A percentile compares a stretch with the other conserved stretches of the same genome.
These are phyloP conservation scores for Chloebia gouldiae DNA, from an alignment of 2,113 vertebrate genomes.

Conservation along the genomic window DNA sequence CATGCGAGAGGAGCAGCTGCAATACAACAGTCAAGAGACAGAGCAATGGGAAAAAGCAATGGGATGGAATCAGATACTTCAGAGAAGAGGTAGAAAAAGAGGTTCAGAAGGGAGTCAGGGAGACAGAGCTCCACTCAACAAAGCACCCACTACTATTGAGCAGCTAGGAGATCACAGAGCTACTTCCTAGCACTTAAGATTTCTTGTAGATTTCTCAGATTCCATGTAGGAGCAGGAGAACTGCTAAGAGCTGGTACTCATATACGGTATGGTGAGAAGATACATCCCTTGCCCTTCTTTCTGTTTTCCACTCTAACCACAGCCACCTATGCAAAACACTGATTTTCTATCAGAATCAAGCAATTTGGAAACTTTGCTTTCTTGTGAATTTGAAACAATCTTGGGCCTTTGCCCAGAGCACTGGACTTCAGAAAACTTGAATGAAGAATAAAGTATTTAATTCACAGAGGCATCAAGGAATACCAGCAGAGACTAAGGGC, in stretches of 20 bases:
- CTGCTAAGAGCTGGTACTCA: background rate
- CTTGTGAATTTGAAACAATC: background rate
- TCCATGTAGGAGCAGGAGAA: background rate
- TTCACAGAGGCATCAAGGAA: background rate
- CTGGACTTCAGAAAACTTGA: background rate
- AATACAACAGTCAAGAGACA: background rate
- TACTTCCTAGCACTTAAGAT: background rate
- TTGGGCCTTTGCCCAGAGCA: background rate
- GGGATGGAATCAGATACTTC: background rate
- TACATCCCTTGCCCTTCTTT: background rate
- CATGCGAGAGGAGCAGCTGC: too few species aligned
- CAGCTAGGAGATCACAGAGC: background rate
- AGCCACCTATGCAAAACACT: background rate
- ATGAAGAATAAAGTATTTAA: background rate
- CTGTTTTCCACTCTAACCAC: background rate
- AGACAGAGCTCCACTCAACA: background rate
- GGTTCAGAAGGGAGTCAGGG: background rate
- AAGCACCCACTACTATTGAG: background rate
- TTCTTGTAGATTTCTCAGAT: background rate
- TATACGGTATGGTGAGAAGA: background rate
- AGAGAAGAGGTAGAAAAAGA: background rate
- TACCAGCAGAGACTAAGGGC: background rate
- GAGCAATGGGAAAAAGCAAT: background rate
- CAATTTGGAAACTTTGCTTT: background rate
- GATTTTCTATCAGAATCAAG: background rate